A percentile compares a stretch with the other conserved stretches of the same genome.
Conservation (phyloP, 2,888 invertebrate species). For the Aporophyla nigra region DNA sequence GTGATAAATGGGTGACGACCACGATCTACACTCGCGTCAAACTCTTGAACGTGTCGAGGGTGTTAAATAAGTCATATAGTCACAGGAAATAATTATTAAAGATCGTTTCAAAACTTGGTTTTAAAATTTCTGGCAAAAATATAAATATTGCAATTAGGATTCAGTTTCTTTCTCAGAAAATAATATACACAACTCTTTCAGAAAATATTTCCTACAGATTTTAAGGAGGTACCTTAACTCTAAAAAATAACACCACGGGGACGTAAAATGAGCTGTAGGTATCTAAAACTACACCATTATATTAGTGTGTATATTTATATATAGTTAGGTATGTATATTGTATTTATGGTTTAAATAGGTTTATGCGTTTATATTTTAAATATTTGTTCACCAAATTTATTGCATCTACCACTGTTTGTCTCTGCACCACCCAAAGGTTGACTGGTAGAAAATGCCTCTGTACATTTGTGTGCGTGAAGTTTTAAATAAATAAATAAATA, state of each 20-base stretch:
- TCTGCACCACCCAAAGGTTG: too few relatives aligned
- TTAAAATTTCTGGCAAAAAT: too few relatives aligned
- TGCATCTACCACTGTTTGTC: too few relatives aligned
- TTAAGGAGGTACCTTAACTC: background rate
- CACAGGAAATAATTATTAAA: slow-evolving; percentile 2
- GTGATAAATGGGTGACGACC: slow-evolving; percentile 61
- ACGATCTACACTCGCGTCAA: slow-evolving; percentile 51
- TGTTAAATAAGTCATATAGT: slow-evolving; percentile 23
- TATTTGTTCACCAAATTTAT: too few relatives aligned
- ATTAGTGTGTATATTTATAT: too few relatives aligned
- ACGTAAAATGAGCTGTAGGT: background rate
- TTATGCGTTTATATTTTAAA: too few relatives aligned
- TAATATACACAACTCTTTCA: background rate
- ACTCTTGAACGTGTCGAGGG: slow-evolving; percentile 45
- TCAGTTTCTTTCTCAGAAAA: background rate
- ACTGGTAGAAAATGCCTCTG: too few relatives aligned
- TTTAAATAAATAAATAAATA: too few relatives aligned
- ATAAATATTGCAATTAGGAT: too few relatives aligned
- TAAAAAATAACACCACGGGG: background rate
- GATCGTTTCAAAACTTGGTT: background rate
- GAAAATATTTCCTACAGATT: background rate
- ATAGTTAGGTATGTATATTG: too few relatives aligned
- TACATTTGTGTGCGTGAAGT: too few relatives aligned
- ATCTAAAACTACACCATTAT: background rate
- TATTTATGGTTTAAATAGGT: too few relatives aligned